phyloP scores from a whole-genome alignment of 2,888 invertebrate genomes.

The Acrobasis repandana region DNA sequence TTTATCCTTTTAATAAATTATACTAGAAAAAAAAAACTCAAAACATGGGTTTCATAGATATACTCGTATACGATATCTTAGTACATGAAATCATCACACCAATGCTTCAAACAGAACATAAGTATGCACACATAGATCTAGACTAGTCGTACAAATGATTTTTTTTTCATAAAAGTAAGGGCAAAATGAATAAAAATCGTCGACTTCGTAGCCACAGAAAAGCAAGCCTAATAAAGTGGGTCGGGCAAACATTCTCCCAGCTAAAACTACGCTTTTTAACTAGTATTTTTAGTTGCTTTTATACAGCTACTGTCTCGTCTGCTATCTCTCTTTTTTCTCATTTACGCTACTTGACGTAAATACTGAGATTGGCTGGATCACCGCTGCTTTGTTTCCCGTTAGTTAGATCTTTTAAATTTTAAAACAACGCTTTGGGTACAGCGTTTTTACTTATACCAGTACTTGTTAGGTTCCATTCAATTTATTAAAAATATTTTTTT shows the following conservation, averaged over 20 bases:
- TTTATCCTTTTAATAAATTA: too few relatives aligned
- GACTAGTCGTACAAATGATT: too few relatives aligned
- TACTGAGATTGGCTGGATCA: constrained; percentile 46
- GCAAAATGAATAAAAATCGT: constrained; percentile 25
- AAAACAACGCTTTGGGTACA: not conserved
- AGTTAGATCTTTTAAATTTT: constrained; percentile 3
- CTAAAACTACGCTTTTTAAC: constrained; percentile 75
- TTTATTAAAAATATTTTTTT: not conserved
- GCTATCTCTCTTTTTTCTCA: constrained; percentile 44
- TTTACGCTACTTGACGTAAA: constrained; percentile 48
- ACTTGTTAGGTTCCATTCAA: too few relatives aligned
- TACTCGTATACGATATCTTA: too few relatives aligned
- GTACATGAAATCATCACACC: too few relatives aligned
- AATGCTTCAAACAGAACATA: too few relatives aligned
- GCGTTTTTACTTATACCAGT: too few relatives aligned
- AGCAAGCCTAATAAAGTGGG: constrained; percentile 74
- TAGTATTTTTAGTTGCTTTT: constrained; percentile 72
- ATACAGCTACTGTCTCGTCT: constrained; percentile 57
- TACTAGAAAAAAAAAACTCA: too few relatives aligned
- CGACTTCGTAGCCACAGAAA: constrained; percentile 45
- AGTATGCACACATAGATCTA: too few relatives aligned
- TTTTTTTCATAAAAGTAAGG: too few relatives aligned
- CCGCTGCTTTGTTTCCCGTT: constrained; percentile 33
- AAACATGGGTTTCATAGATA: too few relatives aligned
- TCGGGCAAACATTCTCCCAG: constrained; percentile 68